A percentile compares a stretch with the other conserved stretches of the same genome.
These are phyloP conservation scores for Haliclona indistincta DNA, from an alignment of 37 sponge, comb jelly and placozoan genomes.

Conservation along the genomic window DNA sequence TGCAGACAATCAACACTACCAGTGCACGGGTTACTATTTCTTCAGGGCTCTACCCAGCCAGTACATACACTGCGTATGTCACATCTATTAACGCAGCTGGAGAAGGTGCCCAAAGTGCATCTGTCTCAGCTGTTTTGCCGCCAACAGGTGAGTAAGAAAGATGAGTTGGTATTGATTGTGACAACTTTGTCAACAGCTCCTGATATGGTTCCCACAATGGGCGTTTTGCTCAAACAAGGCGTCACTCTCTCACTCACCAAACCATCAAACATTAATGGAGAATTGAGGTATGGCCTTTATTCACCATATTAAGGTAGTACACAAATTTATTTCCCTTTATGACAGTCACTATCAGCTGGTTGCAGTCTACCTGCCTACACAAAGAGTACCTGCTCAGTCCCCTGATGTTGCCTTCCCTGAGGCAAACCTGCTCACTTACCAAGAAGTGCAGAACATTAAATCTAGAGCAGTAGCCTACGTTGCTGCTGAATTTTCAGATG, in stretches of 20 bases:
- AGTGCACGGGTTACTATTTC: background rate
- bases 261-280: slow-evolving; percentile 40
- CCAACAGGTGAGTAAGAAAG: slow-evolving; percentile 16
- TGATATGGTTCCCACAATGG: too few relatives aligned
- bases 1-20: background rate
- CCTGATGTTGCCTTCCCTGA: slow-evolving; percentile 10
- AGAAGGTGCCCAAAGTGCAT: slow-evolving; percentile 9
- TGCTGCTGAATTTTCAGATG: slow-evolving; percentile 53
- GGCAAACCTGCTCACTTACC: slow-evolving; percentile 1
- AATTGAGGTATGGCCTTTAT: slow-evolving; percentile 72
- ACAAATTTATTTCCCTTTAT: too few relatives aligned
- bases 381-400: background rate
- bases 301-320: too few relatives aligned
- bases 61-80: slow-evolving; percentile 40
- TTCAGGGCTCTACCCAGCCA: slow-evolving; percentile 38
- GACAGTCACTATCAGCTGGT: slow-evolving; percentile 79
- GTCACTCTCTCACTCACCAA: background rate
- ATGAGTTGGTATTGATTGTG: too few relatives aligned
- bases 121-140: too few relatives aligned
- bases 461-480: slow-evolving; percentile 25
- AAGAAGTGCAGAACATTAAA: background rate
- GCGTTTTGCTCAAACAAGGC: background rate
- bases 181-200: too few relatives aligned
- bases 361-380: slow-evolving; percentile 19
- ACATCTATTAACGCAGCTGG: slow-evolving; percentile 54